Evolutionary conservation across 1,140 invertebrate genomes (phyloP).

Genomic region (Harpegnathos saltator): DNA sequence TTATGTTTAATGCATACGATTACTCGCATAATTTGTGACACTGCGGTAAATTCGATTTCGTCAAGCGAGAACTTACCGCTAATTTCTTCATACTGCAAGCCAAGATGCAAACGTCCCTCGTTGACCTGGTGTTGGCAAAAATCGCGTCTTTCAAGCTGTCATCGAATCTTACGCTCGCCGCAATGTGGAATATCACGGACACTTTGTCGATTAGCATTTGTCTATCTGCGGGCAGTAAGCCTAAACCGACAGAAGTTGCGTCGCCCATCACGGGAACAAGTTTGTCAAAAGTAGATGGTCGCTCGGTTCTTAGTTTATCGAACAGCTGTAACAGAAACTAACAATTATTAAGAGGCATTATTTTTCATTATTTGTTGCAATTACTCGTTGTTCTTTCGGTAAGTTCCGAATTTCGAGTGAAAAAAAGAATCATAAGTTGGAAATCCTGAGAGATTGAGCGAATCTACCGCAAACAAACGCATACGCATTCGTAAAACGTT

Average conservation of each 20-base stretch:
- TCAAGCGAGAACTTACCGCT: conserved; percentile 85
- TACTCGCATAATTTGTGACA: background rate
- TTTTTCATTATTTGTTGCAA: conserved; percentile 6
- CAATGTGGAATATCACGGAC: conserved; percentile 96
- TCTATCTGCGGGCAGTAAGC: conserved; percentile 86
- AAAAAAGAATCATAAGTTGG: no score
- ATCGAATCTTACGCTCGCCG: conserved; percentile 97
- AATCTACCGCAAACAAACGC: no score
- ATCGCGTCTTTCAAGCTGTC: conserved; percentile 91
- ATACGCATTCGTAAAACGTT: no score
- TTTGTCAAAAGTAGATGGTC: conserved; percentile 88
- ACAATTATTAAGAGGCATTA: conserved; percentile 3
- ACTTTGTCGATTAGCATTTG: conserved; percentile 89
- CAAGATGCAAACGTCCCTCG: conserved; percentile 89
- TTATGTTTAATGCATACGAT: background rate
- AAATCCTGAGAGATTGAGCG: no score
- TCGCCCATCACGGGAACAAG: conserved; percentile 93
- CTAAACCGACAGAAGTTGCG: conserved; percentile 88
- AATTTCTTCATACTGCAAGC: conserved; percentile 89
- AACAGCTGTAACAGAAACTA: conserved; percentile 80
- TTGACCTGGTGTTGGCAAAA: conserved; percentile 89
- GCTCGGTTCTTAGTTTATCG: conserved; percentile 82
- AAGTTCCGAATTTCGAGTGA: no score
- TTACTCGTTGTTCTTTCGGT: background rate
- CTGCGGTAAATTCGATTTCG: background rate